These are phyloP conservation scores for Aldabrachelys gigantea DNA, from an alignment of 2,113 vertebrate species.

Conservation along the genomic window DNA sequence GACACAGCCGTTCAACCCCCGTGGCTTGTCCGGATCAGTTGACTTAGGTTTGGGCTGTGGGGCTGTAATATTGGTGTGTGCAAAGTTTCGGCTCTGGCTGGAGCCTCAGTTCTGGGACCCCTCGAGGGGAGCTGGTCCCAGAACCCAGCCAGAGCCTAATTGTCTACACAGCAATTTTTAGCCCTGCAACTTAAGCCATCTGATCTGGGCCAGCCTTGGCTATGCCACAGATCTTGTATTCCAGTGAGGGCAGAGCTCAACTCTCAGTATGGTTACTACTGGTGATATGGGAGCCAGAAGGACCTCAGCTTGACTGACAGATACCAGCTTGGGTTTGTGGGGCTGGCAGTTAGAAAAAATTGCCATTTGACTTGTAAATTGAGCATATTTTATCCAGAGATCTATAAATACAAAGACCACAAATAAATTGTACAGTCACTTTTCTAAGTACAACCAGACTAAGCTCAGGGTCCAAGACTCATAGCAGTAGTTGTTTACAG, in stretches of 20 bases:
- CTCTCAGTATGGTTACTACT: background rate
- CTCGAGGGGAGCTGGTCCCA: no score
- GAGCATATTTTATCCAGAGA: background rate
- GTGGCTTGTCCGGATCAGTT: background rate
- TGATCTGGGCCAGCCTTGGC: background rate
- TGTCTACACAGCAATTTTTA: background rate
- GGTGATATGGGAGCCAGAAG: background rate
- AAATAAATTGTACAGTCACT: background rate
- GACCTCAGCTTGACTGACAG: background rate
- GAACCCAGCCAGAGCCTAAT: background rate
- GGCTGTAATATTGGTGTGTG: background rate
- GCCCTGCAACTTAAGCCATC: background rate
- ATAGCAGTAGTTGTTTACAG: background rate
- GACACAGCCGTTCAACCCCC: background rate
- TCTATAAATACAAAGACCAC: rapidly evolving
- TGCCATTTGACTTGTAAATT: background rate
- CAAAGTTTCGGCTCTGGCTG: background rate
- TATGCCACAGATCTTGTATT: background rate
- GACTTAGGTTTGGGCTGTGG: no score
- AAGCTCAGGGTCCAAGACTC: background rate
- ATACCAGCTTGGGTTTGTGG: background rate
- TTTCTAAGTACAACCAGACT: background rate
- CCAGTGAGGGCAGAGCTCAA: background rate
- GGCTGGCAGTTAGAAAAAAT: background rate
- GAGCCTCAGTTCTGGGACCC: background rate